Conservation (phyloP, 2,113 vertebrate species). For the Mus pahari region DNA sequence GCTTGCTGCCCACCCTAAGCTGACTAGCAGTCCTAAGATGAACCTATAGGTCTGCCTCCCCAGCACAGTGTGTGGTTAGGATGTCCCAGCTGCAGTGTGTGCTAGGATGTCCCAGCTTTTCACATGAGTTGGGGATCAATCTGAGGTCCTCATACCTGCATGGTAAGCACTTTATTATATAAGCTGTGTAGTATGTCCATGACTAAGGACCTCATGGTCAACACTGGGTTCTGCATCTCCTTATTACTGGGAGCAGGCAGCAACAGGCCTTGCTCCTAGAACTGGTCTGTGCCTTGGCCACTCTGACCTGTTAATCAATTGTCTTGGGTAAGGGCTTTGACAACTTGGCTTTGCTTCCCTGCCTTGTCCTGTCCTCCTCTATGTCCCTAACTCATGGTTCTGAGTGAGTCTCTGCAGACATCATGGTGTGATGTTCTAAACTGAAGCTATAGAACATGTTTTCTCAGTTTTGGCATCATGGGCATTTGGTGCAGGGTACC, state of each 20-base stretch:
- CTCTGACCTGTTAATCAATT: background rate
- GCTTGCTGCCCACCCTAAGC: background rate
- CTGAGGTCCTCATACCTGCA: background rate
- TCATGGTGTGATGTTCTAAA: background rate
- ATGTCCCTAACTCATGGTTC: background rate
- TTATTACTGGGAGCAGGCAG: background rate
- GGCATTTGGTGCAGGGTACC: background rate
- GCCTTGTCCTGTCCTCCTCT: background rate
- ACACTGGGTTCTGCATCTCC: background rate
- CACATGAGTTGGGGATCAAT: background rate
- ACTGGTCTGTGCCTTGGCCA: background rate
- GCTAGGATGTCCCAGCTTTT: background rate
- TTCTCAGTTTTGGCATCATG: background rate
- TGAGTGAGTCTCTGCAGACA: background rate
- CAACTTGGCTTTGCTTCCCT: background rate
- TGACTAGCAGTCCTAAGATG: background rate
- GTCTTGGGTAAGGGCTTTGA: background rate
- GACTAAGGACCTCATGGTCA: background rate
- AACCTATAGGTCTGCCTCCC: background rate
- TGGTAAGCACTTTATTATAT: background rate
- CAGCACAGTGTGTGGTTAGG: too few species aligned
- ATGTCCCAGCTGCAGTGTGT: background rate
- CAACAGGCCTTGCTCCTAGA: background rate
- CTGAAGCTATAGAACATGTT: background rate
- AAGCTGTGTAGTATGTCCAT: background rate